These are phyloP conservation scores for Scophthalmus maximus DNA, from an alignment of 2,113 vertebrate species.

Conservation along the genomic window DNA sequence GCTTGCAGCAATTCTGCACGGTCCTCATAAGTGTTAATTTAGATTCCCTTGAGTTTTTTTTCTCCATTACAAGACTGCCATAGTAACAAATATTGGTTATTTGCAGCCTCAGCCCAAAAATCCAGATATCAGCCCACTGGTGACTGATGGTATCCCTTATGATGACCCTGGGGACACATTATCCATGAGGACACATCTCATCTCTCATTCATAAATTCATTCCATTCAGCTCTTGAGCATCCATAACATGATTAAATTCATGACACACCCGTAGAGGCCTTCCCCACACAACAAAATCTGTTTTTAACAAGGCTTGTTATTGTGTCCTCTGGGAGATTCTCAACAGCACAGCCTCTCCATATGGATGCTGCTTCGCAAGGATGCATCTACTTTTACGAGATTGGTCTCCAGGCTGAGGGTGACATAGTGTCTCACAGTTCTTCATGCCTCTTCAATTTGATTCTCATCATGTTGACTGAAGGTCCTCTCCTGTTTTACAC, in stretches of 20 bases:
- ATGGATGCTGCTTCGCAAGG: slow-evolving; percentile 26
- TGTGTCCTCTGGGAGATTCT: slow-evolving; percentile 15
- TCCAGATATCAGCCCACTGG: background rate
- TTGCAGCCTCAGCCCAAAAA: background rate
- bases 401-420: background rate
- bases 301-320: slow-evolving; percentile 38
- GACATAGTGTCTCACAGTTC: background rate
- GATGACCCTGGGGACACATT: background rate
- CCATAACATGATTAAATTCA: slow-evolving; percentile 22
- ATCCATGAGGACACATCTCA: slow-evolving; percentile 5
- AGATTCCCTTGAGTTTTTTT: background rate
- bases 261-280: slow-evolving; percentile 2
- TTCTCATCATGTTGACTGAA: slow-evolving; percentile 9
- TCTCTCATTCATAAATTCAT: slow-evolving; percentile 19
- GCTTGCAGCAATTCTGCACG: background rate
- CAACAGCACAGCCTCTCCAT: background rate
- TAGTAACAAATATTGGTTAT: background rate
- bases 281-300: slow-evolving; percentile 15
- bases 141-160: background rate
- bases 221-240: background rate
- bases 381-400: background rate
- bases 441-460: background rate
- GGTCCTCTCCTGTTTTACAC: background rate
- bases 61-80: background rate
- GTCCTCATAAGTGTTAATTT: background rate